Evolutionary conservation across 2,113 vertebrate species (phyloP), one percentile per base, ranked within the genome.

Genomic region (Oreocharis arfaki): DNA sequence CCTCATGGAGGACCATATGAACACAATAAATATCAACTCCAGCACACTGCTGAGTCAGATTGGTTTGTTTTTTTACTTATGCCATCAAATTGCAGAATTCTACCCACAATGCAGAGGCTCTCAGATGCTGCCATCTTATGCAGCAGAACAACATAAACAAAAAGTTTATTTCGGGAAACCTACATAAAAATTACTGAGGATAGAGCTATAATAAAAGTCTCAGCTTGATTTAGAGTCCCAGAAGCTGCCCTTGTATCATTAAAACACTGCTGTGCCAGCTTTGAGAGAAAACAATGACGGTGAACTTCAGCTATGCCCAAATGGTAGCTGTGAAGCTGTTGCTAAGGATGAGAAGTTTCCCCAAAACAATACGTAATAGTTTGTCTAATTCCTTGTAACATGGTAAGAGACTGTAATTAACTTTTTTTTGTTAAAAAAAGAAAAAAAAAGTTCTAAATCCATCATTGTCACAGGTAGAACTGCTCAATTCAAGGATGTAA

Each of bases 81-180:
- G 4, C 21, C 74, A 9, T 35, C 39, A 46, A 77, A 16, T 49
- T 46, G 46, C 35, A 47, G 47, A 76, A 52, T 16, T 12, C 12
- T 39, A 52, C 13, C 37, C 67, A n/a, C 7, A n/a, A 9, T 10
- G 50, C 1, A 56, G 9, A 79, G 17, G 17, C 11, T 24, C 20
- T 28, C n/a, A 94, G 65, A 27, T 52, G 3, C 56, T 68, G 46
- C n/a, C 23, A 55, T 17, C 19, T 74, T 42, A 13, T 5, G 17
- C 2, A 46, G 10, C 20, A 84, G 18, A 78, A 52, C 6, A 63
- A 53, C 0, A 0, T 5, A 39, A 78, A 24, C 2, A 59, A 56
- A 41, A 41, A 8, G 1, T 2, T 17, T 42, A 1, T 30, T 22
- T 64, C 47, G 68, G 12, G 16, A 82, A 81, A 22, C 3, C 0